Percentiles rank a stretch among this genome's conserved stretches.
Conservation (phyloP, 2,113 vertebrate species). For the Ceuthmochares aereus region DNA sequence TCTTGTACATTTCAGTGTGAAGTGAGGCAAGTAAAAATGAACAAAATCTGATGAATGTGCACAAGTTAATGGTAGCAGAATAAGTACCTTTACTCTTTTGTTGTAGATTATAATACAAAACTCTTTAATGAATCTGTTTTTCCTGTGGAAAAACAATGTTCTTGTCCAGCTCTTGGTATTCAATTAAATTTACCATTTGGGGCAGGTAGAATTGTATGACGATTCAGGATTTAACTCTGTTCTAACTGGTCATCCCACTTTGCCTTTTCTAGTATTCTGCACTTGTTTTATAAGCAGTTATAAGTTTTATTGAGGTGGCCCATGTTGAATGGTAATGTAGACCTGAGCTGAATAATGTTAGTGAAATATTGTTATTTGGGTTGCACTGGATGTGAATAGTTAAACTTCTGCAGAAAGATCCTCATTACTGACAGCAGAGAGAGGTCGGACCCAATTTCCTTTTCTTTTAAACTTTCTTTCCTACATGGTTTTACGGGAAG, state of each 20-base stretch:
- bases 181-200: background rate
- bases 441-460: background rate
- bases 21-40: conserved; percentile 12
- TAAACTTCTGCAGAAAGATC: background rate
- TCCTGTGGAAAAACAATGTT: conserved; percentile 7
- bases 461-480: background rate
- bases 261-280: background rate
- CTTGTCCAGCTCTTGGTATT: background rate
- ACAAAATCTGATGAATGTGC: background rate
- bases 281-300: background rate
- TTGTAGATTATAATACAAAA: background rate
- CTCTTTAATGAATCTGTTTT: background rate
- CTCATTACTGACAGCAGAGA: background rate
- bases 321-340: background rate
- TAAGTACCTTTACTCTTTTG: background rate
- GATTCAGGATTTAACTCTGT: background rate
- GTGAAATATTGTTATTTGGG: background rate
- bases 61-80: background rate
- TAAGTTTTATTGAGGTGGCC: background rate
- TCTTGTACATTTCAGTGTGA: background rate
- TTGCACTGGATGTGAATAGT: background rate
- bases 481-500: background rate
- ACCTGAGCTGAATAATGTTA: background rate
- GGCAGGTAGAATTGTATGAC: background rate
- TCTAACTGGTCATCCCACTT: background rate